Base-by-base conservation (phyloP, 2,797 vertebrate genomes). In the Neomorphus geoffroyi region DNA sequence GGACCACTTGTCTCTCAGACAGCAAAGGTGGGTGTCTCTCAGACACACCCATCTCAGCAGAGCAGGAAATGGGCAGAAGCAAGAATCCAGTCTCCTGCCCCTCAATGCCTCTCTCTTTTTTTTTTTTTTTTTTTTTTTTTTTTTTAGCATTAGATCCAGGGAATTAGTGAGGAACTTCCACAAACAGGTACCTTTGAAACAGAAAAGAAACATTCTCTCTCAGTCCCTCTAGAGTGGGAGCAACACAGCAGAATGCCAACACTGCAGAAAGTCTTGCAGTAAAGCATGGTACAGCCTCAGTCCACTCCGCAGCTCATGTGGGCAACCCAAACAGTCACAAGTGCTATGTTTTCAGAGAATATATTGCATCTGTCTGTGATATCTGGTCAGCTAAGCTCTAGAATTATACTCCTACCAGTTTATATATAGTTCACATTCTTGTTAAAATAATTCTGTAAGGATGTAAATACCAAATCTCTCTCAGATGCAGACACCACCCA, bases 221-320 rank as follows among this genome's bases (percentile, higher is more conserved):
- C 61, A 54, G 28, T 26, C 58, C 18, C 23, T 60, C 58, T 30
- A 26, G 43, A 66, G 7, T 8, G 41, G 7, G 5, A 78, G 12
- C 23, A 61, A 54, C 16, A 69, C 9, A 53, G 33, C 8, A 13
- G 27, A 37, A 23, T 17, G 33, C 8, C 30, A 45, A 17, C 7
- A 24, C 12, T 48, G 39, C 22, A 26, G 18, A 19, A 82, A 51
- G 3, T 10, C 39, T 32, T 51, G 24, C 13, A 18, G 22, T 26
- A 53, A 51, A 82, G 24, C 21, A 11, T 2, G 10, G 33, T 24
- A 58, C 6, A 72, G 28, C 11, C 30, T 7, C 2, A 43, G 1
- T 3, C 7, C 24, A 17, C 13, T 7, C 14, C 2, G 0, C 17
- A 65, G 17, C 5, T 17, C 0, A 0, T 11, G 23, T 21, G 10